phyloP scores from a whole-genome alignment of 2,797 vertebrate species.

The Pteronotus mesoamericanus region DNA sequence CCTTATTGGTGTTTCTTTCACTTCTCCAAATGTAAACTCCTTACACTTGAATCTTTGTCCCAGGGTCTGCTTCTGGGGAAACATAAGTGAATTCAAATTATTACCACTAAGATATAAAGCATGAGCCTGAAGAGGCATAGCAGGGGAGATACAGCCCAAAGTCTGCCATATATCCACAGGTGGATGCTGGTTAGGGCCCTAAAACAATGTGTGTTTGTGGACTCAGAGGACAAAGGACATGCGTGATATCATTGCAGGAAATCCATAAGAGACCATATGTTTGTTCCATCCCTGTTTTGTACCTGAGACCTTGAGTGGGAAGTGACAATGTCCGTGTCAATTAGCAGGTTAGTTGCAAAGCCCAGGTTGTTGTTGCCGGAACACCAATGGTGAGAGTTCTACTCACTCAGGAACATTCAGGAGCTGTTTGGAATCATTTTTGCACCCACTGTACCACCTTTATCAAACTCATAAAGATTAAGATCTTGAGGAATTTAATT shows the following conservation, averaged over 20 bases:
- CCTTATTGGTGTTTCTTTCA: background rate
- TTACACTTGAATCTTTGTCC: background rate
- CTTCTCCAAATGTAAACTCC: background rate
- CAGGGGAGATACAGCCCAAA: background rate
- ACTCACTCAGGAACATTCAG: background rate
- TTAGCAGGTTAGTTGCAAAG: background rate
- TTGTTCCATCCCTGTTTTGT: background rate
- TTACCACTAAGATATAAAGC: background rate
- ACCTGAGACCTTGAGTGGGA: background rate
- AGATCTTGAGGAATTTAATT: background rate
- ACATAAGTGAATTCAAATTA: background rate
- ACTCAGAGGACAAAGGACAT: background rate
- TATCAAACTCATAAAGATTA: background rate
- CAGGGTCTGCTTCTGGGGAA: background rate
- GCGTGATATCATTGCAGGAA: background rate
- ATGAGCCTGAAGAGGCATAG: background rate
- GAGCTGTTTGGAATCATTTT: background rate
- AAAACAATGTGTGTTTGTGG: background rate
- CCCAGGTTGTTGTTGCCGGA: background rate
- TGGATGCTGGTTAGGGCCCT: background rate
- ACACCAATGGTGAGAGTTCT: background rate
- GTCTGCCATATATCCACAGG: background rate
- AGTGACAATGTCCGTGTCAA: background rate
- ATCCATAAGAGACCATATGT: background rate
- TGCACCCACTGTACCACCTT: background rate